Evolutionary conservation across 1,140 invertebrate genomes (phyloP).

Genomic region (Drosophila sp.): DNA sequence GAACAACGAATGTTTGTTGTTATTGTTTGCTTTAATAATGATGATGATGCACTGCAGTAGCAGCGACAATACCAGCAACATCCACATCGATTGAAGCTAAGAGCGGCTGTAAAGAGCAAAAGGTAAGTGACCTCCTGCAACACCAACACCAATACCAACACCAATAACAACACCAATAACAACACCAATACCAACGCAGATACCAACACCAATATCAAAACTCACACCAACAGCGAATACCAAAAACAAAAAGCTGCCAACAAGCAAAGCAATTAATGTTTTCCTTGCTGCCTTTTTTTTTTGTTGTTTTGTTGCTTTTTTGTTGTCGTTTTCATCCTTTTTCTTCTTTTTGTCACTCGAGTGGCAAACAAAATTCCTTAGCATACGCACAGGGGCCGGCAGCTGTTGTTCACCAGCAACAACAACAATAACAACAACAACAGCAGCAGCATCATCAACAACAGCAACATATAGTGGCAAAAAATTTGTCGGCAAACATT

Average conservation of each 20-base stretch:
- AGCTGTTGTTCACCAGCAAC: constrained; percentile 38
- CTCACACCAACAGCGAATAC: neutral
- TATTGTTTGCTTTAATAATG: constrained; percentile 13
- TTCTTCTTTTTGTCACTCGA: constrained; percentile 20
- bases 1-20: constrained; percentile 11
- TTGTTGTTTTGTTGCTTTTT: constrained; percentile 6
- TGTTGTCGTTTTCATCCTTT: constrained; percentile 7
- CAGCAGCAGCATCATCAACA: constrained; percentile 11
- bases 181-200: constrained; percentile 16
- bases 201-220: constrained; percentile 21
- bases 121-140: constrained; percentile 72
- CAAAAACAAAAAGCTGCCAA: constrained; percentile 10
- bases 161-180: constrained; percentile 26
- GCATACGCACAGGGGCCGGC: constrained; percentile 62
- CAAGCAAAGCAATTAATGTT: constrained; percentile 37
- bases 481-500: constrained; percentile 69
- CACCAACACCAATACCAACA: constrained; percentile 32
- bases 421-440: constrained; percentile 11
- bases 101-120: constrained; percentile 51
- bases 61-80: constrained; percentile 7
- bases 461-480: constrained; percentile 42
- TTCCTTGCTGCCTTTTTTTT: constrained; percentile 11
- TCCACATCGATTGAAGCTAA: constrained; percentile 1
- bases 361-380: constrained; percentile 52
- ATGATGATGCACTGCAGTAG: constrained; percentile 29